Evolutionary conservation across 2,797 vertebrate species (phyloP).

Genomic region (Enteromius anoplus): DNA sequence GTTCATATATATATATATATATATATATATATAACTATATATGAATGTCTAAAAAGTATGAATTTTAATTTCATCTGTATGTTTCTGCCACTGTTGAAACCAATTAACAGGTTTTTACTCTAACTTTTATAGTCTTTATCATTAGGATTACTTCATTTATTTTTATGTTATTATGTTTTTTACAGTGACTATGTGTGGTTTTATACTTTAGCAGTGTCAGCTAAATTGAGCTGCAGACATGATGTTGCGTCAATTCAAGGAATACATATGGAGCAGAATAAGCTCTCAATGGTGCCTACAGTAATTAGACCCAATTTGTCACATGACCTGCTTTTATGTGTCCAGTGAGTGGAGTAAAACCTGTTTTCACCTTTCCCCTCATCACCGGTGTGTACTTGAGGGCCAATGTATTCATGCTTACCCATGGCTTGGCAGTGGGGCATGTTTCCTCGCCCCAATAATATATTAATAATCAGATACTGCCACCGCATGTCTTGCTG

Average conservation of each 20-base stretch:
- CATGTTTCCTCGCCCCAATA: constrained; percentile 58
- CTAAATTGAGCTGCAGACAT: neutral
- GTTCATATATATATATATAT: too few species aligned
- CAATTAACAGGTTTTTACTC: neutral
- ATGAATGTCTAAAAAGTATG: too few species aligned
- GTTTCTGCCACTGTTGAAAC: neutral
- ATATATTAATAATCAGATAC: constrained; percentile 61
- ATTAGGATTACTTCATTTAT: neutral
- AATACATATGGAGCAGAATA: neutral
- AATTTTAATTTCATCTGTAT: neutral
- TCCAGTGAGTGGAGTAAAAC: constrained; percentile 35
- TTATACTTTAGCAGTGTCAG: neutral
- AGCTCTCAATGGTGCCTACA: neutral
- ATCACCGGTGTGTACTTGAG: constrained; percentile 80
- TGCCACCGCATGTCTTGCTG: constrained; percentile 71
- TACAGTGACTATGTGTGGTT: neutral
- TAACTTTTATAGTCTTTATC: neutral
- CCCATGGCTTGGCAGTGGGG: constrained; percentile 45
- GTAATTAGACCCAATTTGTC: constrained; percentile 37
- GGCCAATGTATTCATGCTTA: constrained; percentile 43
- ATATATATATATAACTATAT: too few species aligned
- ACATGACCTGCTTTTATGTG: constrained; percentile 40
- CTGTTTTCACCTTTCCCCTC: constrained; percentile 88
- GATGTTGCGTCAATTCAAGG: constrained; percentile 16
- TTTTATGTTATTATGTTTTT: neutral